A percentile compares a stretch with the other conserved stretches of the same genome.
Conservation (phyloP, 2,113 vertebrate species). For the Pan paniscus region DNA sequence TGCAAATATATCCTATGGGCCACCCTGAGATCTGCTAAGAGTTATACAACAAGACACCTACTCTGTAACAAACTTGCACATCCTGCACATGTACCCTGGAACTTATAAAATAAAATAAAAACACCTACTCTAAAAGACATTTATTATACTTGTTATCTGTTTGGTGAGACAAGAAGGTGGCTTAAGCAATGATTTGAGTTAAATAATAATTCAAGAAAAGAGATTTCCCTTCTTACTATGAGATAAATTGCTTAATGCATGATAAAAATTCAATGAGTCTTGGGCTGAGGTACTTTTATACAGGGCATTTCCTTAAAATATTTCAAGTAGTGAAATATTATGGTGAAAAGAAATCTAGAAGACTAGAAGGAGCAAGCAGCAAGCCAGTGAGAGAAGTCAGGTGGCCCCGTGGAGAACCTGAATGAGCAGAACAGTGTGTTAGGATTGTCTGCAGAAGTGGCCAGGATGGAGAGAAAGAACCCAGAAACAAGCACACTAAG, state of each 20-base stretch:
- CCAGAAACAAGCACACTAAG: not conserved
- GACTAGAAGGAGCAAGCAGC: not conserved
- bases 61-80: not conserved
- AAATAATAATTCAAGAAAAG: not conserved
- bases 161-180: not conserved
- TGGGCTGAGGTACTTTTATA: not conserved
- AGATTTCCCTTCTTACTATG: not conserved
- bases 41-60: not conserved
- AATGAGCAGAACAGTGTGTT: rapidly evolving
- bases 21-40: not conserved
- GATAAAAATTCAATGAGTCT: not conserved
- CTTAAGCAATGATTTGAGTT: not conserved
- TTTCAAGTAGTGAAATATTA: not conserved
- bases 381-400: no score
- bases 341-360: not conserved
- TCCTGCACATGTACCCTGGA: no score
- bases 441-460: not conserved
- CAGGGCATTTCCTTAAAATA: not conserved
- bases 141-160: not conserved
- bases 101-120: no score
- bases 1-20: not conserved
- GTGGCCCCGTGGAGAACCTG: not conserved
- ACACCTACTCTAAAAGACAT: not conserved
- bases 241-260: not conserved
- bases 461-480: not conserved